Conservation (phyloP, 1,140 invertebrate genomes). For the Drosophila funebris region DNA sequence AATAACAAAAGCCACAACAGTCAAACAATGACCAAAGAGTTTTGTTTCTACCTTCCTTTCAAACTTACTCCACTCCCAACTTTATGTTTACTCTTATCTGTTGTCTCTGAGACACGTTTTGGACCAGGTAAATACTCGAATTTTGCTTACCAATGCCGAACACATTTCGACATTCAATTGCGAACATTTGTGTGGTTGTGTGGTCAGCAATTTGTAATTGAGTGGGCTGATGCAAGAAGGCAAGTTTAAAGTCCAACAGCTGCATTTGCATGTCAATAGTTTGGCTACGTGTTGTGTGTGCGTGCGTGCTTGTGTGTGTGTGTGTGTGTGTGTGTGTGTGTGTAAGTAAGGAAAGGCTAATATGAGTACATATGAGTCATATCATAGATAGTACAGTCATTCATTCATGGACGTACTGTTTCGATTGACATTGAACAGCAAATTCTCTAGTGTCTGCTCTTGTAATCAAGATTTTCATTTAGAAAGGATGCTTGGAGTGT, state of each 20-base stretch:
- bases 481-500: background rate
- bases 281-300: background rate
- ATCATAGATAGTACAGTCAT: background rate
- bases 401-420: too few species aligned
- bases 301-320: too few species aligned
- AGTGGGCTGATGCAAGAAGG: conserved; percentile 22
- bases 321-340: too few species aligned
- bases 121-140: conserved; percentile 26
- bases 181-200: conserved; percentile 14
- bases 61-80: background rate
- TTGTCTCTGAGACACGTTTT: conserved; percentile 24
- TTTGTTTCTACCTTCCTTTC: background rate
- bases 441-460: background rate
- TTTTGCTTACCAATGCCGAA: conserved; percentile 20
- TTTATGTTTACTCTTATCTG: conserved; percentile 19
- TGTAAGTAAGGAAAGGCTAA: too few species aligned
- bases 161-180: conserved; percentile 46
- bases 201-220: conserved; percentile 61
- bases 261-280: conserved; percentile 30
- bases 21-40: conserved; percentile 56
- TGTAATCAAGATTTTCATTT: background rate
- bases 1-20: conserved; percentile 49
- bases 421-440: background rate
- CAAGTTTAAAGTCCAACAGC: conserved; percentile 11
- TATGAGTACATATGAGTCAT: background rate